phyloP scores from a whole-genome alignment of 2,888 invertebrate genomes.

The Pachliopta kotzebuea region DNA sequence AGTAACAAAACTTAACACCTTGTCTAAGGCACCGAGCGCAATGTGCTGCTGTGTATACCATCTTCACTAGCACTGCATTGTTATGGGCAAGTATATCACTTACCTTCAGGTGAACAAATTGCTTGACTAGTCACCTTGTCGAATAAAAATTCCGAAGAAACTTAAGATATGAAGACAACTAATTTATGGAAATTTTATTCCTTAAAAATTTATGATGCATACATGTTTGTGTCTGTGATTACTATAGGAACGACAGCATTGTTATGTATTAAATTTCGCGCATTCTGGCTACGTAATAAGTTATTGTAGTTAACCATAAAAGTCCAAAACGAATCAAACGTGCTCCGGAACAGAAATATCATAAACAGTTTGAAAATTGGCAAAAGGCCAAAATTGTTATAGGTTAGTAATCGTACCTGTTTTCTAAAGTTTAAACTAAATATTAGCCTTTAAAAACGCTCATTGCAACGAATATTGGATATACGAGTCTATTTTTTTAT shows the following conservation, averaged over 20 bases:
- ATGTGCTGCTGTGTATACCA: no score
- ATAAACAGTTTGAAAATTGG: constrained; percentile 68
- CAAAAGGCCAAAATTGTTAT: constrained; percentile 56
- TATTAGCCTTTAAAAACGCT: constrained; percentile 11
- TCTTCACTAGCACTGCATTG: no score
- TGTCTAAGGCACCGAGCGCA: no score
- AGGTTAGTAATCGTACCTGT: constrained; percentile 57
- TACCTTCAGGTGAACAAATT: no score
- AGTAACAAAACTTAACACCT: no score
- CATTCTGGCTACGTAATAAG: constrained; percentile 4
- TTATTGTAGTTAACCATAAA: constrained; percentile 59
- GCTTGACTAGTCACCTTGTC: no score
- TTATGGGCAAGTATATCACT: no score
- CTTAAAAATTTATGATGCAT: background rate
- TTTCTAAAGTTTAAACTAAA: constrained; percentile 28
- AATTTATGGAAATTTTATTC: background rate
- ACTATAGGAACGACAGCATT: background rate
- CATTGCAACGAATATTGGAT: background rate
- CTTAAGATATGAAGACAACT: background rate
- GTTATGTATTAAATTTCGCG: background rate
- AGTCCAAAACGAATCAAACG: constrained; percentile 64
- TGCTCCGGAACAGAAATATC: constrained; percentile 72
- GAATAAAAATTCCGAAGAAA: no score
- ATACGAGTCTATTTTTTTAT: background rate
- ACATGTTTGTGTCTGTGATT: constrained; percentile 1